phyloP scores from a whole-genome alignment of 2,888 invertebrate genomes.

The Urechis unicinctus region DNA sequence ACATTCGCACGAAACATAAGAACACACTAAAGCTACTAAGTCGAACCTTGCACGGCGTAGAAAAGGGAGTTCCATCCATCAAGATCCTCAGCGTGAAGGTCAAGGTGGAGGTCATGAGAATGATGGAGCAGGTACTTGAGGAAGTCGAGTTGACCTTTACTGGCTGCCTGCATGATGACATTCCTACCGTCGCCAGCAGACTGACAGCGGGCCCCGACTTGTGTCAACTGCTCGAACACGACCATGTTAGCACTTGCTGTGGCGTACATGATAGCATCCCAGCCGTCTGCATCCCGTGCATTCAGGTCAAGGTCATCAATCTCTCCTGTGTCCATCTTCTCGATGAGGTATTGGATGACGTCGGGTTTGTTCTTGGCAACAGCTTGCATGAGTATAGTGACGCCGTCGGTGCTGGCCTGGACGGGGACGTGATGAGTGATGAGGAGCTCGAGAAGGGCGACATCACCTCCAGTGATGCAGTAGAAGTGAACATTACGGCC shows the following conservation, averaged over 20 bases:
- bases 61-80: slow-evolving; percentile 21
- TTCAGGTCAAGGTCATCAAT: slow-evolving; percentile 20
- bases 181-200: slow-evolving; percentile 18
- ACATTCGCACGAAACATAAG: too few relatives aligned
- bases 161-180: slow-evolving; percentile 21
- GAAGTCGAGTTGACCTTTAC: slow-evolving; percentile 15
- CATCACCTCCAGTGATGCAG: slow-evolving; percentile 17
- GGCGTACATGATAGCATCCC: slow-evolving; percentile 19
- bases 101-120: slow-evolving; percentile 9
- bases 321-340: too few relatives aligned
- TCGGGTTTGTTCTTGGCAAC: slow-evolving; percentile 15
- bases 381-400: slow-evolving; percentile 20
- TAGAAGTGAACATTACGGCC: slow-evolving; percentile 22
- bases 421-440: slow-evolving; percentile 11
- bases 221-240: slow-evolving; percentile 7
- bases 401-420: slow-evolving; percentile 14
- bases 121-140: slow-evolving; percentile 13
- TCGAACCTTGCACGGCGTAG: slow-evolving; percentile 18
- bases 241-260: slow-evolving; percentile 14
- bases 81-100: slow-evolving; percentile 12
- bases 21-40: too few relatives aligned
- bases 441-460: slow-evolving; percentile 15
- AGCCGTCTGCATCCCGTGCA: slow-evolving; percentile 18
- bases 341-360: slow-evolving; percentile 8
- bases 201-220: slow-evolving; percentile 10